These are phyloP conservation scores for Percina caprodes DNA, from an alignment of 2,113 vertebrate species.

Conservation along the genomic window DNA sequence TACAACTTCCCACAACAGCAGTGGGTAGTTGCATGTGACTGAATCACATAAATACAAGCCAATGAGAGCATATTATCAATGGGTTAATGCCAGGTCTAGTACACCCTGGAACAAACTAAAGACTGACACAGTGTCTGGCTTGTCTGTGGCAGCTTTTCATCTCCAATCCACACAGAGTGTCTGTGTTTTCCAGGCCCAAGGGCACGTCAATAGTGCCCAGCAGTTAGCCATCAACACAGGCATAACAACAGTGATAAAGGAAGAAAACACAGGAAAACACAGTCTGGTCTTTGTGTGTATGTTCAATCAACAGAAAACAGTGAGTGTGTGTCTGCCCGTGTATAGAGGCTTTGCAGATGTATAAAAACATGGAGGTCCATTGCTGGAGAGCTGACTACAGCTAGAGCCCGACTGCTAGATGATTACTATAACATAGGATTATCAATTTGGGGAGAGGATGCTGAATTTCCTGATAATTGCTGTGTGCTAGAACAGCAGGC, in stretches of 20 bases:
- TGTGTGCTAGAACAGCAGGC: too few species aligned
- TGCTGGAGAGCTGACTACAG: neutral
- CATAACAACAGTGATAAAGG: neutral
- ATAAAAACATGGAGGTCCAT: neutral
- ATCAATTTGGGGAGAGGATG: too few species aligned
- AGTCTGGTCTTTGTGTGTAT: neutral
- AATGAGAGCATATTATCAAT: neutral
- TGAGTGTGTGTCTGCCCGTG: neutral
- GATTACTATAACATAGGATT: too few species aligned
- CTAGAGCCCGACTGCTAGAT: neutral
- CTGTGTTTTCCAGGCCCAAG: conserved; percentile 40
- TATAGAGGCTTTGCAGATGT: neutral
- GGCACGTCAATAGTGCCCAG: conserved; percentile 30
- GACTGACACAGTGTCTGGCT: neutral
- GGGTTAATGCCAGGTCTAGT: neutral
- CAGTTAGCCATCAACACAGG: conserved; percentile 26
- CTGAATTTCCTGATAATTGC: too few species aligned
- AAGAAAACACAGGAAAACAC: neutral
- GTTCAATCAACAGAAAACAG: neutral
- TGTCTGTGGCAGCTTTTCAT: conserved; percentile 42
- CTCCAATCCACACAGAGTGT: conserved; percentile 23
- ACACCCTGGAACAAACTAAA: neutral
- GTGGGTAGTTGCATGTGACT: too few species aligned
- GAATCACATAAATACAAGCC: neutral
- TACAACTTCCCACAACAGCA: too few species aligned